Evolutionary conservation across 2,888 invertebrate genomes (phyloP), one percentile per base, ranked within the genome.

Genomic region (Trachelus iudaicus): DNA sequence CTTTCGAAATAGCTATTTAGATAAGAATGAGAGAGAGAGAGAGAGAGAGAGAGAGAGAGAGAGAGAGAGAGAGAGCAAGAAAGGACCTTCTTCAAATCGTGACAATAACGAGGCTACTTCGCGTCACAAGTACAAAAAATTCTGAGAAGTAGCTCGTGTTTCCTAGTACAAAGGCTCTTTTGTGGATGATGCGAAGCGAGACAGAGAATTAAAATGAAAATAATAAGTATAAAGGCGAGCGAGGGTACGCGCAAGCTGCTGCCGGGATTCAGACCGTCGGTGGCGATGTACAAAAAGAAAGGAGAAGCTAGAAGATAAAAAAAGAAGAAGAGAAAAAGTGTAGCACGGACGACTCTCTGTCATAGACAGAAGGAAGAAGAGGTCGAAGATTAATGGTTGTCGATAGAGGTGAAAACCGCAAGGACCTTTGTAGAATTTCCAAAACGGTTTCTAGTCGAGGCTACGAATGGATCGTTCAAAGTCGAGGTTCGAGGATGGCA

Each of bases 41-140:
- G 31, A 31, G 31, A 31, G 31, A 33, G 0, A 3, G 69, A 31
- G 69, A n/a, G 23, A 56, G 56, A 30, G 11, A 33, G 15, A 30
- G 33, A 33, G 33, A 33, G 31, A 31, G 31, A 31, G 31, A 33
- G 0, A 3, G 69, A 31, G 69, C 13, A 1, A 31, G 33, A 34
- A 34, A 71, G 71, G 33, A 71, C 71, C 71, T 71, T 71, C 35
- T 74, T 35, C 74, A 15, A 34, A 74, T 74, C 35, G 74, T 34
- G 74, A 74, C 74, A 74, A 74, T 74, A 74, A 74, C 34, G 34
- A 74, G n/a, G 35, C 34, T 71, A 74, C 74, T 74, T 34, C 34
- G 74, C 35, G 74, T 23, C 35, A 34, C 74, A 34, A 74, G 74
- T 74, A 74, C 74, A 74, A 74, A 56, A 56, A 74, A 74, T n/a